Evolutionary conservation across 1,140 invertebrate genomes (phyloP), one percentile per base, ranked within the genome.

Genomic region (Thalassaphorura encarpata): DNA sequence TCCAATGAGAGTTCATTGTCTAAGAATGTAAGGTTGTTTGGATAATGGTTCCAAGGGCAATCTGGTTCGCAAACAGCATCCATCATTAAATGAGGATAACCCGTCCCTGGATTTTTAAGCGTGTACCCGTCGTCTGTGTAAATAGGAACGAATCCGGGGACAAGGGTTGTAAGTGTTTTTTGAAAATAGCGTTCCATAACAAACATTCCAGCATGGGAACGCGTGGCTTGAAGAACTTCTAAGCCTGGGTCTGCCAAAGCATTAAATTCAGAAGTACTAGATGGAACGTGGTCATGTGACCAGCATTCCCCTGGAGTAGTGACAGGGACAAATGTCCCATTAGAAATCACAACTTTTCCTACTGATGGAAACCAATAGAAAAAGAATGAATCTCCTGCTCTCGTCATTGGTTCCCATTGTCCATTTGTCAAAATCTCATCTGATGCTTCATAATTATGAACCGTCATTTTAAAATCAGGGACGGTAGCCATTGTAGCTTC

Each of bases 351-450:
- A 19, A 53, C 51, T 28, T 53, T 21, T 13, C 24, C n/a, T 4
- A 26, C 24, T 11, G 36, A 43, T 8, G 51, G 51, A 24, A 23
- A 53, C 51, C 51, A 53, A 43, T 46, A 43, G n/a, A 43, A 29
- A 8, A 29, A 26, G 4, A 53, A 13, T 42, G 11, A 5, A 33
- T 60, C 58, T 4, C 29, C 16, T 31, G 5, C 16, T 19, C 29
- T 28, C 1, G 46, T 52, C 28, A 47, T 36, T 6, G 33, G 15
- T 5, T 50, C 21, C 5, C 23, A 19, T 18, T 19, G 24, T 21
- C 47, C 45, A 47, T 58, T 31, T 2, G 48, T 36, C n/a, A 60
- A 33, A 42, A 60, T 50, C 2, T 23, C 23, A 23, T 55, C 58
- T 3, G 19, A 26, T 8, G 29, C 23, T 2, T 33, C 26, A 18